Evolutionary conservation across 2,797 vertebrate genomes (phyloP), one percentile per base, ranked within the genome.

Genomic region (Typhlichthys eigenmanni): DNA sequence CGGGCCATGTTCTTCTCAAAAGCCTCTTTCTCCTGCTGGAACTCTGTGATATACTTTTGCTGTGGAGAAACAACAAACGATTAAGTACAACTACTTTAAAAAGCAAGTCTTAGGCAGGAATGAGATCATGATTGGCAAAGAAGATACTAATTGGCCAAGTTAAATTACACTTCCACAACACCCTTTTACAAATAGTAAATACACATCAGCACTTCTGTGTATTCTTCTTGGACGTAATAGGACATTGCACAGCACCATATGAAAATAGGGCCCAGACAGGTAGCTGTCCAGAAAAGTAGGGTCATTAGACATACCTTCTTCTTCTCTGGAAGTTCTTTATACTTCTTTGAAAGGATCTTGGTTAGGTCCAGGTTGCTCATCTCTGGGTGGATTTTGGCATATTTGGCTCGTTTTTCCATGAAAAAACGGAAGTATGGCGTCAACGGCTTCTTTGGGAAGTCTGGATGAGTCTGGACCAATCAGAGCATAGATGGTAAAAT

Each of bases 331-430:
- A 94, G 89, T 75, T 94, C 93, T 72, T 93, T 93, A 85, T 94
- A 94, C 76, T 93, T 94, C 86, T 93, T 93, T 61, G 92, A 93
- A 60, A 94, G 86, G 70, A 94, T 94, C 85, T 93, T 93, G 55
- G 93, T 94, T 55, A 94, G 89, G 82, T 94, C 93, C 74, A 94
- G 81, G 85, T 94, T 94, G 87, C 92, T 94, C 92, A 94, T 93
- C 84, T 94, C 92, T 0, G 93, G 93, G 65, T 94, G 91, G 71
- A 94, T 94, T 76, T 94, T 94, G 68, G 93, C 93, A 7, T 93
- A 94, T 83, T 94, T 94, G 67, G 92, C 92, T 56, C 93, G 87
- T 79, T 94, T 94, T 75, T 93, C 92, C 93, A 94, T 93, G 67
- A 93, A 94, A 84, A 94, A 94, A 52, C 92, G 91, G 60, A 94